Evolutionary conservation across 2,888 invertebrate genomes (phyloP), one percentile per base, ranked within the genome.

Genomic region (Hybos culiciformis): DNA sequence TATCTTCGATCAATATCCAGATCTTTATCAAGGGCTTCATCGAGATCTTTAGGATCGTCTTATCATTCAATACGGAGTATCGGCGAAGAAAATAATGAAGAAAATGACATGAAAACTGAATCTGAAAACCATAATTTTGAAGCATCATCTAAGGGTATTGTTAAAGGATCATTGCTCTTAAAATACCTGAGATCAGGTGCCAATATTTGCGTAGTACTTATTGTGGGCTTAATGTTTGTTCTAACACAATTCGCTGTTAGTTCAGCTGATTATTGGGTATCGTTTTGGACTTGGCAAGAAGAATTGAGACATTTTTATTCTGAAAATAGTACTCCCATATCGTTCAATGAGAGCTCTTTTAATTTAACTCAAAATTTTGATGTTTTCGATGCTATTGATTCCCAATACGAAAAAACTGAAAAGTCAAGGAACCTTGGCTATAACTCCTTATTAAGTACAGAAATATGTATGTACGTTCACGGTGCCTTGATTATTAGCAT

Each of bases 191-290:
- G 56, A 50, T 66, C 72, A 2, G 77, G 77, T 8, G 71, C 73
- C 1, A 60, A 64, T 29, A 65, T 63, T 29, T 51, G 66, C 5
- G 60, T 72, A 3, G 47, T 66, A 3, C 50, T 68, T 0, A 54
- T 77, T 37, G 48, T 71, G 2, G 45, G 69, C 1, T 31, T 32
- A 4, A 53, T 71, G 7, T 75, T 73, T 50, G 8, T 78, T 2
- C 12, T 74, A 12, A 70, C 80, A 1, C 78, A 81, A 51, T 56
- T 63, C 0, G 57, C 72, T n/a, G 78, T 74, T 2, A 81, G 77
- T 46, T 62, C 70, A 1, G 74, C 74, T 0, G 85, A 85, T 58
- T 81, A 73, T 54, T 84, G 77, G 71, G 70, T 83, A 42, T 75
- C 78, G 48, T 77, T 70, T 56, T 81, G 80, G 79, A 53, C 54